These are phyloP conservation scores for Pao palembangensis DNA, from an alignment of 2,113 vertebrate genomes.

Conservation along the genomic window DNA sequence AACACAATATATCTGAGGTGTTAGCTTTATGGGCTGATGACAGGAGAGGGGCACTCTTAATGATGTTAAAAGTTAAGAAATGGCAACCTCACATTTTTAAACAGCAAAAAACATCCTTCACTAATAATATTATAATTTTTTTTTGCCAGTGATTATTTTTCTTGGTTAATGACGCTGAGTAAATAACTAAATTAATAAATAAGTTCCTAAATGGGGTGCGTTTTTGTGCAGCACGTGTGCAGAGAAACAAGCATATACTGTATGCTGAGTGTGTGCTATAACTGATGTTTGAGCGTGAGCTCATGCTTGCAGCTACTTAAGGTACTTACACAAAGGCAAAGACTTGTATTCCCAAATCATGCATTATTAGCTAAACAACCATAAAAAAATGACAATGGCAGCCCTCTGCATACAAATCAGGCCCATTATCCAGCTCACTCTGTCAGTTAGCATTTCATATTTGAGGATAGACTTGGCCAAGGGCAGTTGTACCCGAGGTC, in stretches of 20 bases:
- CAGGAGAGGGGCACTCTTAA: slow-evolving; percentile 73
- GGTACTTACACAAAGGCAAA: slow-evolving; percentile 6
- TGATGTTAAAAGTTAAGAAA: slow-evolving; percentile 76
- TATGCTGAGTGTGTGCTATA: not conserved
- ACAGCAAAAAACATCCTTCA: slow-evolving; percentile 76
- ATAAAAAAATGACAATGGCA: slow-evolving; percentile 62
- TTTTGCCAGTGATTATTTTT: slow-evolving; percentile 66
- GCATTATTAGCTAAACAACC: slow-evolving; percentile 64
- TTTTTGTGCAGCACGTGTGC: not conserved
- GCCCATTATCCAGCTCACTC: slow-evolving; percentile 54
- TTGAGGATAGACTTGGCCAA: slow-evolving; percentile 45
- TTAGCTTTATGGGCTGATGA: slow-evolving; percentile 77
- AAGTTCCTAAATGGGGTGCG: not conserved
- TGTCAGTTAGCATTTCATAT: slow-evolving; percentile 58
- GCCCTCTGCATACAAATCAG: slow-evolving; percentile 62
- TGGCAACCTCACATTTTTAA: slow-evolving; percentile 64
- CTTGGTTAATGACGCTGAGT: too few relatives aligned
- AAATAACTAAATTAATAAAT: too few relatives aligned
- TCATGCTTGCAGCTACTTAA: not conserved
- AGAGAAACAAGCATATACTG: not conserved
- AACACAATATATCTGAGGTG: slow-evolving; percentile 78
- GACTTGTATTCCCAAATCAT: slow-evolving; percentile 55
- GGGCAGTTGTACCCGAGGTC: slow-evolving; percentile 61
- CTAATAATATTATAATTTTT: slow-evolving; percentile 30
- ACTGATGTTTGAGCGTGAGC: slow-evolving; percentile 1